phyloP scores from a whole-genome alignment of 1,140 invertebrate species.

The Macrobrachium rosenbergii region DNA sequence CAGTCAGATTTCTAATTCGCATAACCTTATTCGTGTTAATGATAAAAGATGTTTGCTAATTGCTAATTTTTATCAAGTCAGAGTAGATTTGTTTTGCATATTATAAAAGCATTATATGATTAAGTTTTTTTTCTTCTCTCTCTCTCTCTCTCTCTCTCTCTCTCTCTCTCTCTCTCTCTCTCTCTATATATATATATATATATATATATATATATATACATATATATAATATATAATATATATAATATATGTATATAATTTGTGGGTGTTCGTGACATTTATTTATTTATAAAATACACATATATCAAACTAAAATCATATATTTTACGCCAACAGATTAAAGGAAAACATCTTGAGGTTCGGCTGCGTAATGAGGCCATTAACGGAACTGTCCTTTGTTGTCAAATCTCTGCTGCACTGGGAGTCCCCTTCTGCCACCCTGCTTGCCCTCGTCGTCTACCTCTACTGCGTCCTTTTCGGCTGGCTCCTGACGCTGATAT shows the following conservation, averaged over 20 bases:
- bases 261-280: no score
- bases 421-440: slow-evolving; percentile 66
- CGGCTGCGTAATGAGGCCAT: slow-evolving; percentile 50
- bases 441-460: slow-evolving; percentile 62
- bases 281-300: no score
- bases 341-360: slow-evolving; percentile 56
- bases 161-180: neutral
- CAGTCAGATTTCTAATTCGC: no score
- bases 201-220: slow-evolving; percentile 42
- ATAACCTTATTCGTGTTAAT: no score
- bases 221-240: slow-evolving; percentile 34
- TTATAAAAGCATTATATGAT: no score
- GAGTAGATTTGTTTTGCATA: no score
- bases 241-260: no score
- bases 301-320: no score
- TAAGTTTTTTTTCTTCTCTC: neutral
- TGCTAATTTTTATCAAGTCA: no score
- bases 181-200: slow-evolving; percentile 39
- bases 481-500: slow-evolving; percentile 65
- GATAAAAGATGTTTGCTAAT: no score
- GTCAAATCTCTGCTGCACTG: slow-evolving; percentile 51
- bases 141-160: neutral
- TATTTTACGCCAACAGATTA: slow-evolving; percentile 18
- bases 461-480: slow-evolving; percentile 64
- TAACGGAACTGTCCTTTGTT: slow-evolving; percentile 45